These are phyloP conservation scores for human (Homo sapiens) DNA, from an alignment of 2,113 vertebrate species.

Conservation along the genomic window GRCh38 chr7:6676001-6676500, in stretches of 20 bases:
- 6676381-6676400: background rate
- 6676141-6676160: background rate
- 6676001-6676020: background rate
- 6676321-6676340: background rate
- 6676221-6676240: slow-evolving; percentile 8
- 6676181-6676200: background rate
- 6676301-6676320: slow-evolving; percentile 14
- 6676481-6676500: background rate
- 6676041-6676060: slow-evolving; percentile 12
- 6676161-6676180: background rate
- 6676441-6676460: background rate
- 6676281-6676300: slow-evolving; percentile 13
- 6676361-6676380: background rate
- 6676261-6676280: slow-evolving; percentile 1
- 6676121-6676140: background rate
- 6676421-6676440: background rate
- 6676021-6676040: slow-evolving; percentile 30
- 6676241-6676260: background rate
- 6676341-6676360: background rate
- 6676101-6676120: background rate
- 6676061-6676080: slow-evolving; percentile 36
- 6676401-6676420: background rate
- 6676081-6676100: background rate
- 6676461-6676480: background rate
- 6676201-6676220: background rate